Conservation (phyloP, 2,888 invertebrate genomes). For the Synergus laeviventris region DNA sequence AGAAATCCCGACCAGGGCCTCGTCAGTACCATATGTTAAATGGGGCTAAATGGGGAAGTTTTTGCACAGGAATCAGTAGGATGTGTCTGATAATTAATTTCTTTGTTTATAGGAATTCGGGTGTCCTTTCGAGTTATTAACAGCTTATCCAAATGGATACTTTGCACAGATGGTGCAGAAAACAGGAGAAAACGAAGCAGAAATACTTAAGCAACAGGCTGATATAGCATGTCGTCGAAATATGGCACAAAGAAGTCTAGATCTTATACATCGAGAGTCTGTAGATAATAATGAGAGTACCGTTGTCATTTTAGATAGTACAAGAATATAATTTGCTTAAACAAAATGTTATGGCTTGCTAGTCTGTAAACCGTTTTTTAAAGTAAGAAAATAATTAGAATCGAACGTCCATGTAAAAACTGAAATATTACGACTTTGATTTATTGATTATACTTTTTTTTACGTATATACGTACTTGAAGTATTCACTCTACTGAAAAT, state of each 20-base stretch:
- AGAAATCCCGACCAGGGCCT: too few relatives aligned
- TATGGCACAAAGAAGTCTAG: slow-evolving; percentile 40
- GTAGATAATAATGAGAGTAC: slow-evolving; percentile 16
- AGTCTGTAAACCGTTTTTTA: not conserved
- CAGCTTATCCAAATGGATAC: slow-evolving; percentile 78
- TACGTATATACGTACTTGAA: too few relatives aligned
- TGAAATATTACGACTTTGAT: too few relatives aligned
- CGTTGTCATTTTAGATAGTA: not conserved
- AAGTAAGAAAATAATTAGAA: not conserved
- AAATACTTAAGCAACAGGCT: slow-evolving; percentile 77
- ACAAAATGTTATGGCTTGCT: not conserved
- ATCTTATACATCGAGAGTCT: not conserved
- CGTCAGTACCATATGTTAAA: too few relatives aligned
- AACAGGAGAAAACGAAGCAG: slow-evolving; percentile 80
- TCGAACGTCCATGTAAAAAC: too few relatives aligned
- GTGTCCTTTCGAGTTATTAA: slow-evolving; percentile 82
- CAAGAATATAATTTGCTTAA: not conserved
- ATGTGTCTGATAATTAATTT: not conserved
- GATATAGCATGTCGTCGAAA: slow-evolving; percentile 52
- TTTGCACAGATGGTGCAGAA: slow-evolving; percentile 85
- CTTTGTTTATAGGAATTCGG: slow-evolving; percentile 80
- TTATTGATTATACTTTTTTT: too few relatives aligned
- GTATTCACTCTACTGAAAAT: too few relatives aligned
- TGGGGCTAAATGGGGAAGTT: too few relatives aligned
- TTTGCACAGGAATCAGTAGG: too few relatives aligned